Conservation (phyloP, 2,888 invertebrate species). For the Agapostemon virescens region DNA sequence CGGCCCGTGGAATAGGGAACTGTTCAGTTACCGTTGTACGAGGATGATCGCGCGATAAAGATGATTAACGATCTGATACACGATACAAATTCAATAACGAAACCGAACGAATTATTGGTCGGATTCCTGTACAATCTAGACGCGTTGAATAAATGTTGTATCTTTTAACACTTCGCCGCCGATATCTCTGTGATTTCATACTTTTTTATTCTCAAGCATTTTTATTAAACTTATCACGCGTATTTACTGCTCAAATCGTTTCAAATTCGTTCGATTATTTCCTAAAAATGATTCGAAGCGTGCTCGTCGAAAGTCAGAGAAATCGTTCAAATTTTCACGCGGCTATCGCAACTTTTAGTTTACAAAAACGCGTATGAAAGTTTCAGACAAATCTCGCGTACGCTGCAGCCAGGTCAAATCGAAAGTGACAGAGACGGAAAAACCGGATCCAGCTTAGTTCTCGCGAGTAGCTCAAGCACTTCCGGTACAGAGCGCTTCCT, state of each 20-base stretch:
- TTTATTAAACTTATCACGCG: not conserved
- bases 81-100: conserved; percentile 12
- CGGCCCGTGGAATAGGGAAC: not conserved
- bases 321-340: not conserved
- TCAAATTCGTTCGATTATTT: not conserved
- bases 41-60: conserved; percentile 8
- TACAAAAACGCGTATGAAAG: not conserved
- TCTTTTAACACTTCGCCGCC: not conserved
- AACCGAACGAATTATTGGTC: not conserved
- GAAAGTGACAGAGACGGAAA: not conserved
- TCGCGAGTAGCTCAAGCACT: not conserved
- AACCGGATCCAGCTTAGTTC: not conserved
- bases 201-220: not conserved
- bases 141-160: not conserved
- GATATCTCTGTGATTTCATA: not conserved
- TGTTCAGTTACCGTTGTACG: not conserved
- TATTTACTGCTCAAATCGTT: too few relatives aligned
- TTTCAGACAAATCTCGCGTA: not conserved
- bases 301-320: not conserved
- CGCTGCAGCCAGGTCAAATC: not conserved
- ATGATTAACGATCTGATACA: conserved; percentile 11
- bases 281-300: not conserved
- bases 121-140: not conserved
- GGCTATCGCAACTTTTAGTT: not conserved
- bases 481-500: not conserved